phyloP scores from a whole-genome alignment of 1,140 invertebrate species.

The Pogonomyrmex californicus region DNA sequence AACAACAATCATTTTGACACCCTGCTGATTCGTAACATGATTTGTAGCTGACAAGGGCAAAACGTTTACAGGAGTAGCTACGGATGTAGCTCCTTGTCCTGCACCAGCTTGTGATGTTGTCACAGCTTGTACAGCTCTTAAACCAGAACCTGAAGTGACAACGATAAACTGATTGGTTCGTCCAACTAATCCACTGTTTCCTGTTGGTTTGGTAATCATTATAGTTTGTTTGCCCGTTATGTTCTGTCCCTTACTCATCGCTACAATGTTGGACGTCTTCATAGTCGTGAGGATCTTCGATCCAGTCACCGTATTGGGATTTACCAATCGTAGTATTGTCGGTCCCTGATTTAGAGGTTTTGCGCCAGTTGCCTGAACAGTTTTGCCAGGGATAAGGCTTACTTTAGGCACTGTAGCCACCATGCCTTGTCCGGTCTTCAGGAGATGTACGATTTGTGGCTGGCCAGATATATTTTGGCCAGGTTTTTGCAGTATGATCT shows the following conservation, averaged over 20 bases:
- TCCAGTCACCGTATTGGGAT: conserved; percentile 88
- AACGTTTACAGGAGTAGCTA: conserved; percentile 83
- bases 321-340: conserved; percentile 95
- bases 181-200: conserved; percentile 87
- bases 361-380: conserved; percentile 84
- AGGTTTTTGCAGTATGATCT: conserved; percentile 93
- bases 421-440: conserved; percentile 97
- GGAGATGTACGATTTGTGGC: conserved; percentile 95
- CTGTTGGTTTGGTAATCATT: conserved; percentile 89
- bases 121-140: conserved; percentile 89
- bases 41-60: conserved; percentile 85
- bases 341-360: conserved; percentile 88
- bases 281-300: conserved; percentile 89
- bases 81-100: conserved; percentile 77
- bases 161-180: conserved; percentile 90
- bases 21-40: conserved; percentile 86
- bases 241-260: conserved; percentile 89
- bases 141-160: conserved; percentile 90
- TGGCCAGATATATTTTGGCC: conserved; percentile 87
- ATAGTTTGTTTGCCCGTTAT: conserved; percentile 89
- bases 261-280: conserved; percentile 91
- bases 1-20: conserved; percentile 91
- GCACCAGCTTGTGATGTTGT: conserved; percentile 88
- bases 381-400: conserved; percentile 88
- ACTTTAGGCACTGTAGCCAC: conserved; percentile 90